Percentiles rank a stretch among this genome's conserved stretches.
phyloP scores from a whole-genome alignment of 2,113 vertebrate genomes.

The Xerus inauris region DNA sequence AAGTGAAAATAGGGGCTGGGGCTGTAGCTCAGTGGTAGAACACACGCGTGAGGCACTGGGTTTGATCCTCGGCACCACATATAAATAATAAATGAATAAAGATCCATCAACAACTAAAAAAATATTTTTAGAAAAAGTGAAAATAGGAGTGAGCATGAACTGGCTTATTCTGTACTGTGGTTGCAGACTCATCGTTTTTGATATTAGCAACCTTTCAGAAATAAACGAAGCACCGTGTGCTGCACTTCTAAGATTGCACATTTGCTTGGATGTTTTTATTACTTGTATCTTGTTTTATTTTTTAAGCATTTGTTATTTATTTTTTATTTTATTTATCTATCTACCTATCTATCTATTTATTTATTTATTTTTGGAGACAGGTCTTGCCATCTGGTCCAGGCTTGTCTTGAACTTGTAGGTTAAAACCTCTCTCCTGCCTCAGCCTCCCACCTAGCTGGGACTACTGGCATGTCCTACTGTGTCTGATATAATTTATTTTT shows the following conservation, averaged over 20 bases:
- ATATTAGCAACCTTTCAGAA: not conserved
- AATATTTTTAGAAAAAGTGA: too few species aligned
- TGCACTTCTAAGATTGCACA: not conserved
- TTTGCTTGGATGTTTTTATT: not conserved
- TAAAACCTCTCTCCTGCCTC: not conserved
- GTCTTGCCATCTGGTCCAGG: not conserved
- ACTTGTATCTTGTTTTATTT: not conserved
- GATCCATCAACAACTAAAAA: too few species aligned
- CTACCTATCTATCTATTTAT: too few species aligned
- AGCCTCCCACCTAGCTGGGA: not conserved
- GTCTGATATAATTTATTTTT: not conserved
- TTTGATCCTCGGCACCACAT: too few species aligned
- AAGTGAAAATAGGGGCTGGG: not conserved
- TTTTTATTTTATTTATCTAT: not conserved
- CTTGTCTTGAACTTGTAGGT: not conserved
- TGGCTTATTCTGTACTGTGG: not conserved
- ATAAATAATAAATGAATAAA: too few species aligned
- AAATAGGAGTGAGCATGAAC: not conserved
- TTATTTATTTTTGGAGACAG: not conserved
- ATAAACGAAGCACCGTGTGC: not conserved
- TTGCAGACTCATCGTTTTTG: not conserved
- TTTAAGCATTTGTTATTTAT: not conserved
- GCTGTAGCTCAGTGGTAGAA: too few species aligned
- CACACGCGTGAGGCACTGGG: too few species aligned
- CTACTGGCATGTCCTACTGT: fast-evolving